Conservation (phyloP, 2,888 invertebrate genomes). For the Oegoconia quadripuncta region DNA sequence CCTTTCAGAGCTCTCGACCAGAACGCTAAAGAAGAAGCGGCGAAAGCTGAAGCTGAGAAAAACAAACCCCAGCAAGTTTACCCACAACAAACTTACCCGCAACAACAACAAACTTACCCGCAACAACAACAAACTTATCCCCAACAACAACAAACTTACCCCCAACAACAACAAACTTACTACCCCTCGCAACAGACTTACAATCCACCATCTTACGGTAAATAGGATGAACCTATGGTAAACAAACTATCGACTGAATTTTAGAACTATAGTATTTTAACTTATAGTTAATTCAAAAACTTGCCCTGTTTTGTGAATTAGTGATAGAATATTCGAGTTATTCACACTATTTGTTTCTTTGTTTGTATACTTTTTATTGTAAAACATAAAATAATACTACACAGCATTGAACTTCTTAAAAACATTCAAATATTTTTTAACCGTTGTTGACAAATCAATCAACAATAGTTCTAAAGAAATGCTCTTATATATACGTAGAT, state of each 20-base stretch:
- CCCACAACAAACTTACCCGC: conserved; percentile 26
- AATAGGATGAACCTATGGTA: conserved; percentile 19
- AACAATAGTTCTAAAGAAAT: no score
- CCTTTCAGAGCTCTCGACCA: conserved; percentile 48
- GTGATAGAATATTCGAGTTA: no score
- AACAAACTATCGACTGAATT: background rate
- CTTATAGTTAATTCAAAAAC: background rate
- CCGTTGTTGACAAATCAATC: no score
- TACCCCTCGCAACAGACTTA: conserved; percentile 26
- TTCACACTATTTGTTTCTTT: no score
- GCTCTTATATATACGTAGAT: no score
- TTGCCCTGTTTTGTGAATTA: no score
- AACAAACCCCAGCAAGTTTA: conserved; percentile 30
- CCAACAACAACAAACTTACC: conserved; percentile 19
- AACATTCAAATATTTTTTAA: no score
- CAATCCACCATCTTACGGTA: conserved; percentile 26
- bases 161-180: conserved; percentile 16
- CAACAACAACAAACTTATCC: conserved; percentile 14
- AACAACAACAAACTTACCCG: conserved; percentile 16
- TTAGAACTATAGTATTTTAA: background rate
- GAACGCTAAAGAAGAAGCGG: conserved; percentile 50
- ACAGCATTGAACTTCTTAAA: no score
- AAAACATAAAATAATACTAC: no score
- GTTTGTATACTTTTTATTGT: no score
- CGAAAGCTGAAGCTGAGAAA: conserved; percentile 45